Evolutionary conservation across 1,140 invertebrate species (phyloP).

Genomic region (Leptonema lineaticorne): DNA sequence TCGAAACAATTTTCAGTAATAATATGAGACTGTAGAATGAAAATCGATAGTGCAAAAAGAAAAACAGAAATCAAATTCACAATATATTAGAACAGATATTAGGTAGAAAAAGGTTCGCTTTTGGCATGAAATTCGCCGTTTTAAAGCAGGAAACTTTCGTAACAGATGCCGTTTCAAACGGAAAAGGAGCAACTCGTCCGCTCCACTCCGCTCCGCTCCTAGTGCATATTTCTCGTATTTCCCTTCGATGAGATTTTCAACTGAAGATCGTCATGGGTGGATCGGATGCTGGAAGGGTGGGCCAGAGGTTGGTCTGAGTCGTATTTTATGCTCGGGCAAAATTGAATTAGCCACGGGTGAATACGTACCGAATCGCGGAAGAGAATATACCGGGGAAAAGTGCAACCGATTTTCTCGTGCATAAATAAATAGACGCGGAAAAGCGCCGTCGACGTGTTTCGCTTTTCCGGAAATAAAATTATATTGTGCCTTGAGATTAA

Average conservation of each 20-base stretch:
- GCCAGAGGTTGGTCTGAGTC: neutral
- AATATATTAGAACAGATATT: no score
- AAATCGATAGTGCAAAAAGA: no score
- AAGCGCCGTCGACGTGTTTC: neutral
- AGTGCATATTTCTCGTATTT: slow-evolving; percentile 3
- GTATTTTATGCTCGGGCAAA: slow-evolving; percentile 2
- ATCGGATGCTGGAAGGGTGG: no score
- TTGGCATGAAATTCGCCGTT: no score
- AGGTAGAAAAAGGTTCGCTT: no score
- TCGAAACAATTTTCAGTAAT: no score
- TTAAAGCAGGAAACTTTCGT: neutral
- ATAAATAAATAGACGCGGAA: neutral
- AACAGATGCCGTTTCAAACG: slow-evolving; percentile 1
- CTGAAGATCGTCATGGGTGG: no score
- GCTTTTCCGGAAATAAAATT: neutral
- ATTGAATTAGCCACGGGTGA: slow-evolving; percentile 7
- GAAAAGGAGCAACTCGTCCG: slow-evolving; percentile 9
- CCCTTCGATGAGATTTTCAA: neutral
- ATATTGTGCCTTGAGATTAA: neutral
- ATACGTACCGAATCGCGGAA: neutral
- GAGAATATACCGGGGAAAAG: neutral
- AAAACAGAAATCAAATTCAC: no score
- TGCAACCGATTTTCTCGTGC: slow-evolving; percentile 7
- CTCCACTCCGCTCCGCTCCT: neutral
- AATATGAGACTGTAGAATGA: no score